Conservation (phyloP, 2,797 vertebrate genomes). For the Enteromius fasciolatus region DNA sequence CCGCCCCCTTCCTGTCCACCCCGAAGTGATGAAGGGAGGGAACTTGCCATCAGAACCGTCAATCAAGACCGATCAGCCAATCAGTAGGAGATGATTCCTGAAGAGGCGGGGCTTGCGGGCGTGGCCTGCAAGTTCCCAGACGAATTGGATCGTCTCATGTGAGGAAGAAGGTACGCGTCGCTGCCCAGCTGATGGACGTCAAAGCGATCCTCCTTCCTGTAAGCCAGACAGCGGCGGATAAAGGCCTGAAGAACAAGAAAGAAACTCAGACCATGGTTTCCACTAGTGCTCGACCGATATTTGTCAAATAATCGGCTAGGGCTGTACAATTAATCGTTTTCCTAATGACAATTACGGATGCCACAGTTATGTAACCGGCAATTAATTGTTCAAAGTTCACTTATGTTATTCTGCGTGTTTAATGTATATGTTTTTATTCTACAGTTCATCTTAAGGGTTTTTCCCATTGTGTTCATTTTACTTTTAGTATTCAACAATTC, state of each 20-base stretch:
- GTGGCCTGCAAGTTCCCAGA: constrained; percentile 92
- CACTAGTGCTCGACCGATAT: background rate
- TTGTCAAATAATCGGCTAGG: background rate
- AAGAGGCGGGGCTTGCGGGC: constrained; percentile 82
- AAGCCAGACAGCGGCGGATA: constrained; percentile 97
- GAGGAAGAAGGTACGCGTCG: constrained; percentile 97
- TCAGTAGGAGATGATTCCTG: constrained; percentile 88
- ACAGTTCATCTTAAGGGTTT: too few species aligned
- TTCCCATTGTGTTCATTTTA: too few species aligned
- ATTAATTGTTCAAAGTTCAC: too few species aligned
- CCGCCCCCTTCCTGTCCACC: constrained; percentile 48
- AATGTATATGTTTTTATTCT: too few species aligned
- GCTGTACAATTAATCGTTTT: too few species aligned
- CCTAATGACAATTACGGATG: too few species aligned
- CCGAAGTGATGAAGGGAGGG: constrained; percentile 74
- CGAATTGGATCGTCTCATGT: constrained; percentile 98
- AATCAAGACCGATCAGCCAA: constrained; percentile 55
- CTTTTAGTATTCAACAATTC: too few species aligned
- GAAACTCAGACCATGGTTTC: background rate
- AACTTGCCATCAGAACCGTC: constrained; percentile 61
- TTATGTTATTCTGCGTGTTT: too few species aligned
- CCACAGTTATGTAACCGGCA: too few species aligned
- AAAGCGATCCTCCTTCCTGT: constrained; percentile 96
- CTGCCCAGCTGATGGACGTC: constrained; percentile 97
- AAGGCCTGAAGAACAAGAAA: constrained; percentile 82